These are phyloP conservation scores for Sympetrum striolatum DNA, from an alignment of 2,888 invertebrate species.

Conservation along the genomic window DNA sequence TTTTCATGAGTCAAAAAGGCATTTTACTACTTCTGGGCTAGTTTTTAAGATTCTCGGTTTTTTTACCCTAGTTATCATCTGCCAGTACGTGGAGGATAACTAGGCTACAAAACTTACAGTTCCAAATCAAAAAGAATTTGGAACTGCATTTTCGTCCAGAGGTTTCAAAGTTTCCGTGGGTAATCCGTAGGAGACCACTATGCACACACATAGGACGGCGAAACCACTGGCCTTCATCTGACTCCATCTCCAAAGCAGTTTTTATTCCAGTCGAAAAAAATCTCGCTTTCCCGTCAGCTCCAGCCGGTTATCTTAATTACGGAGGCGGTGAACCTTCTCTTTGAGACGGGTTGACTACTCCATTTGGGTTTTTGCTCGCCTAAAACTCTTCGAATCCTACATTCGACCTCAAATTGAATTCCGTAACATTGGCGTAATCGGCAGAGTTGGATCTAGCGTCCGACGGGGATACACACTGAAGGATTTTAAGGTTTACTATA, in stretches of 20 bases:
- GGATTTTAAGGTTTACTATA: too few species aligned
- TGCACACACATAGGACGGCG: not conserved
- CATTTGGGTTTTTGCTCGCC: not conserved
- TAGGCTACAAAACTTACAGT: not conserved
- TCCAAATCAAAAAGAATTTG: not conserved
- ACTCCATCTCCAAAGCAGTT: not conserved
- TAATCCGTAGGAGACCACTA: not conserved
- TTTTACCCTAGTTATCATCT: too few species aligned
- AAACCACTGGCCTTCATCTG: not conserved
- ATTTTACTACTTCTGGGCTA: too few species aligned
- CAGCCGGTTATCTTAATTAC: constrained; percentile 34
- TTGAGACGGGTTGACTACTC: constrained; percentile 14
- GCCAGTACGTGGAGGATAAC: too few species aligned
- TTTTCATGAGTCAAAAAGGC: too few species aligned
- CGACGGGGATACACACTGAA: too few species aligned
- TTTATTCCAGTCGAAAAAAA: not conserved
- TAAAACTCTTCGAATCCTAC: not conserved
- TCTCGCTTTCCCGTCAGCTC: constrained; percentile 15
- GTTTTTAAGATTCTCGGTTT: too few species aligned
- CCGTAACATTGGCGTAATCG: constrained; percentile 9
- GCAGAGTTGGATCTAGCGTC: not conserved
- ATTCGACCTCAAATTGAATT: constrained; percentile 24
- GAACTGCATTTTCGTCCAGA: not conserved
- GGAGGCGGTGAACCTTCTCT: constrained; percentile 1
- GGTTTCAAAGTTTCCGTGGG: not conserved